Percentiles rank a stretch among this genome's conserved stretches.
Evolutionary conservation across 2,888 invertebrate species (phyloP).

Genomic region (Cephus sareptanus): DNA sequence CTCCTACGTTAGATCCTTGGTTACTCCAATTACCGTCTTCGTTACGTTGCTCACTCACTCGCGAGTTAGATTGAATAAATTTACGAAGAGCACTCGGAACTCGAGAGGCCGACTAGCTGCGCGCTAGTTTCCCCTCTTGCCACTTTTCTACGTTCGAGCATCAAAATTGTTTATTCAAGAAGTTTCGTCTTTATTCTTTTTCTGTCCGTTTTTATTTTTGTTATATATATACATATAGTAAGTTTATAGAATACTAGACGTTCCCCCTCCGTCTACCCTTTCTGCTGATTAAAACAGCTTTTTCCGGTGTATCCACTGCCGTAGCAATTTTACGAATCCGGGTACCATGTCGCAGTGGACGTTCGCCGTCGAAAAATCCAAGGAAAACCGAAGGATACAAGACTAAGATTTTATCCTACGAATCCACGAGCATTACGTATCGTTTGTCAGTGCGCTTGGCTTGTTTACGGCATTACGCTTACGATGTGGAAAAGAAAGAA

Average conservation of each 20-base stretch:
- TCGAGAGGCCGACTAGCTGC: neutral
- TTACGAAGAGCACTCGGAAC: constrained; percentile 16
- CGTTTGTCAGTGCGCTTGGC: constrained; percentile 27
- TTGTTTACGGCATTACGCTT: constrained; percentile 21
- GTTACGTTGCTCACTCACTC: constrained; percentile 30
- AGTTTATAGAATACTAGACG: neutral
- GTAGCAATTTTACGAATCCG: neutral
- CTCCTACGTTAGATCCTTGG: neutral
- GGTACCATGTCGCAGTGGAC: neutral
- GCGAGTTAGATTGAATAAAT: constrained; percentile 36
- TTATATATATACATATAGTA: neutral
- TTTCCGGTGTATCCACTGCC: neutral
- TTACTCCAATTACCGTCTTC: constrained; percentile 39
- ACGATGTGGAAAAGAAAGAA: neutral
- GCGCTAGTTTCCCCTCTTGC: neutral
- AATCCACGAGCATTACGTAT: constrained; percentile 2
- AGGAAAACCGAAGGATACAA: neutral
- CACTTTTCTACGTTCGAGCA: neutral
- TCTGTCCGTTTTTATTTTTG: neutral
- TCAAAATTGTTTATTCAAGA: constrained; percentile 4
- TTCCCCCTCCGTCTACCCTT: neutral
- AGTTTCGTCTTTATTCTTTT: neutral
- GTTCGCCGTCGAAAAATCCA: neutral
- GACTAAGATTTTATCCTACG: neutral
- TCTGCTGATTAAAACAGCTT: neutral